Evolutionary conservation across 2,113 vertebrate genomes (phyloP).

Genomic region (Catharus bicknelli): DNA sequence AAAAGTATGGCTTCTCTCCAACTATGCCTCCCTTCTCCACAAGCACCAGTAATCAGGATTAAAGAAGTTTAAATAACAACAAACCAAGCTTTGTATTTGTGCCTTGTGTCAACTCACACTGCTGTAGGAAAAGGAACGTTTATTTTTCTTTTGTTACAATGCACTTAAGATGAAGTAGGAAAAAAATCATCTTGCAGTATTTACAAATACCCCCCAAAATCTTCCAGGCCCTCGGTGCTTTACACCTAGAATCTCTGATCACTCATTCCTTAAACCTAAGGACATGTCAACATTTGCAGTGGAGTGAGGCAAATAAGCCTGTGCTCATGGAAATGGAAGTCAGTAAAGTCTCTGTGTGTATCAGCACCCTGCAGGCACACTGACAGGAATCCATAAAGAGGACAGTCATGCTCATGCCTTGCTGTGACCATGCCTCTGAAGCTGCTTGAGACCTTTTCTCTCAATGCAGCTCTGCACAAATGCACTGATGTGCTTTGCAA

Average conservation of each 20-base stretch:
- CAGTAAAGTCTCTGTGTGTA: not conserved
- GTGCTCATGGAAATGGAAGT: not conserved
- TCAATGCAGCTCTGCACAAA: not conserved
- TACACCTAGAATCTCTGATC: not conserved
- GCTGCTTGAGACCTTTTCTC: not conserved
- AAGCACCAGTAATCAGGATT: constrained; percentile 46
- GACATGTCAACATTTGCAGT: not conserved
- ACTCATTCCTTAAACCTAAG: not conserved
- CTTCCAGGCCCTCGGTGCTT: not conserved
- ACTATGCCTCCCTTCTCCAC: constrained; percentile 19
- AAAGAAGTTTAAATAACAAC: constrained; percentile 43
- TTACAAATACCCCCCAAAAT: not conserved
- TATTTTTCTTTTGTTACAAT: not conserved
- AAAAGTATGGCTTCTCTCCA: constrained; percentile 48
- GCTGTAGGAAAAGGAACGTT: not conserved
- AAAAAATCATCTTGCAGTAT: not conserved
- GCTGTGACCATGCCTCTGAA: not conserved
- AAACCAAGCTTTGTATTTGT: constrained; percentile 34
- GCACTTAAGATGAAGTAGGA: not conserved
- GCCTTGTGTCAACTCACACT: not conserved
- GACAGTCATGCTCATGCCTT: not conserved
- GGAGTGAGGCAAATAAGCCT: not conserved
- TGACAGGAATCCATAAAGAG: not conserved
- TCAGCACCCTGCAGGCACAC: not conserved
- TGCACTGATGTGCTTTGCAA: not conserved